Evolutionary conservation across 2,113 vertebrate species (phyloP), one percentile per base, ranked within the genome.

Genomic region (Dolichallabes microphthalmus): DNA sequence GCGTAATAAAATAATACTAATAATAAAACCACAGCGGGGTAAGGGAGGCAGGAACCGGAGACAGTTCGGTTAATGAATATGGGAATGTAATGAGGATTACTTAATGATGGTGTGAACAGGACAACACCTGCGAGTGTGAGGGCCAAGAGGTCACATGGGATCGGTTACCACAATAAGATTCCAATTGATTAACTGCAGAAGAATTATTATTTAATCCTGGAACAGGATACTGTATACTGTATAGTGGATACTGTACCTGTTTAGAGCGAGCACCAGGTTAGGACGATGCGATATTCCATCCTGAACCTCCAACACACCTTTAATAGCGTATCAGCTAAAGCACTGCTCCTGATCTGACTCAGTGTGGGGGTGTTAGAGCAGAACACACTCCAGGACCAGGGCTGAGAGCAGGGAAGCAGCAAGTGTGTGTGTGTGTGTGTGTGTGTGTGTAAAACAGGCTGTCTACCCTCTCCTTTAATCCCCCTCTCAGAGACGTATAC

Each of bases 1-100:
- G 12, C 19, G 57, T 90, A 89, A 93, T 94, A n/a, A n/a, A n/a
- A n/a, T 88, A 92, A 93, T 93, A 91, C 89, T 94, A 84, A 45
- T 45, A 45, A 45, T 90, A 8, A 45, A 45, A 6, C 8, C 45
- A 45, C 45, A 45, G 45, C 45, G 7, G 45, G 45, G 45, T 45
- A 7, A 6, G 45, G 45, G 64, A 69, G 30, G 14, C 17, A 15
- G 15, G 15, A 32, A 19, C 32, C 2, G 15, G 2, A 19, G 17
- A 45, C 45, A 45, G 45, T 8, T 7, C 8, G 45, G 55, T 13
- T 13, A 57, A 57, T 57, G 55, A 57, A 45, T 45, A 45, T 45
- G 45, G 45, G 45, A 45, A 45, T 45, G 45, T 45, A 45, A 45
- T 45, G 6, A 45, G 45, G 45, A 45, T 45, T 4, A 45, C 39